Conservation (phyloP, 2,113 vertebrate species). For the Erythrocercus mccallii region DNA sequence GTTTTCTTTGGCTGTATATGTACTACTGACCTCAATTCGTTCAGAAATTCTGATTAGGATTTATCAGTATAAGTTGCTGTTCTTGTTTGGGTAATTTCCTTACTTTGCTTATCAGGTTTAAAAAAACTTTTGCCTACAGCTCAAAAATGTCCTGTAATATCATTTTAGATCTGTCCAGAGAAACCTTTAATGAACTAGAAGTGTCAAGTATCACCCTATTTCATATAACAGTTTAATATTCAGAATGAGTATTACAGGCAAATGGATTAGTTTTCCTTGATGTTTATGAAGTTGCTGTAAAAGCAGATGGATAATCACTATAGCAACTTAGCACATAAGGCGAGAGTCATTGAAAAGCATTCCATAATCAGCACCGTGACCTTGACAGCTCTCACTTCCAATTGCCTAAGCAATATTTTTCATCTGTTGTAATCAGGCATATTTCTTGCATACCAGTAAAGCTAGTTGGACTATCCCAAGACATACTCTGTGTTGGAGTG, state of each 20-base stretch:
- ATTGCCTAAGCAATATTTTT: constrained; percentile 31
- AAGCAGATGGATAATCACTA: constrained; percentile 63
- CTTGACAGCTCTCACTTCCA: constrained; percentile 32
- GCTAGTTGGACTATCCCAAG: neutral
- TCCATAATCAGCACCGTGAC: constrained; percentile 28
- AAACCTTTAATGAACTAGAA: constrained; percentile 18
- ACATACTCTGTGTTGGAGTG: neutral
- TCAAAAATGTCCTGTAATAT: neutral
- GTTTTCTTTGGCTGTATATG: neutral
- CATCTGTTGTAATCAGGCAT: constrained; percentile 18
- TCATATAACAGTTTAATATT: constrained; percentile 42
- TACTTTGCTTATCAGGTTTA: neutral
- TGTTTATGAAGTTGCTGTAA: constrained; percentile 48
- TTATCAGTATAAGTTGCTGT: neutral
- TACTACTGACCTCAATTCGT: neutral
- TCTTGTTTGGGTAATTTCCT: neutral
- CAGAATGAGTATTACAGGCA: constrained; percentile 27
- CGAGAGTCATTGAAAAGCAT: constrained; percentile 40
- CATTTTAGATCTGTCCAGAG: neutral
- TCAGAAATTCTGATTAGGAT: neutral
- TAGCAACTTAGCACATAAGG: constrained; percentile 45
- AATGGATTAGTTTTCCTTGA: constrained; percentile 45
- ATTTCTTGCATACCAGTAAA: constrained; percentile 10
- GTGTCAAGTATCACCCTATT: neutral
- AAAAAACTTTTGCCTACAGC: neutral